phyloP scores from a whole-genome alignment of 2,797 vertebrate genomes.

The Melopsittacus undulatus region DNA sequence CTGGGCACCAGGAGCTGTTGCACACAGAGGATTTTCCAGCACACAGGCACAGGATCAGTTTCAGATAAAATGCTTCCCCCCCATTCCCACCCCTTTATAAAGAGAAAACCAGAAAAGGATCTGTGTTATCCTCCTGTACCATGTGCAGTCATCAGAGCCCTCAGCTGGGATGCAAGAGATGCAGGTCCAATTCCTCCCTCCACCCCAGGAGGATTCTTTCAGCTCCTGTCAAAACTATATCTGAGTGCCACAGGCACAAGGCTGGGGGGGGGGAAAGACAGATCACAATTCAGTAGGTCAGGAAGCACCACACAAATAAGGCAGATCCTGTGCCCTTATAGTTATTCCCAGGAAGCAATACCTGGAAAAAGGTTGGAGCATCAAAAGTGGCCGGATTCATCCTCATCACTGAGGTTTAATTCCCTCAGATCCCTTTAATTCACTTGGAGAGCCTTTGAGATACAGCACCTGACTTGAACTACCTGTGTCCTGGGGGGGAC shows the following conservation, averaged over 20 bases:
- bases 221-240: neutral
- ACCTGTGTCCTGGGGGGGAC: neutral
- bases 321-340: neutral
- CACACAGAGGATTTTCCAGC: neutral
- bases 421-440: neutral
- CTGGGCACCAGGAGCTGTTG: neutral
- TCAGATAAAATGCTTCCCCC: neutral
- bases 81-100: fast-evolving
- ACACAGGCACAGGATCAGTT: neutral
- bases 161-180: neutral
- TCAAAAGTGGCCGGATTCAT: neutral
- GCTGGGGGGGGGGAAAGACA: too few relatives aligned
- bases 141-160: neutral
- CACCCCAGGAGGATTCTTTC: neutral
- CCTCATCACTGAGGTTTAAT: neutral
- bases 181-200: neutral
- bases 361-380: neutral
- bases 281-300: neutral
- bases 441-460: fast-evolving
- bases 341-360: neutral
- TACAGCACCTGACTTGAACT: neutral
- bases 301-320: neutral
- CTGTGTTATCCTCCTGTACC: neutral
- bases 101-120: neutral
- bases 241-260: neutral